Evolutionary conservation across 2,797 vertebrate genomes (phyloP), one percentile per base, ranked within the genome.

Genomic region (Crypturellus tataupa): DNA sequence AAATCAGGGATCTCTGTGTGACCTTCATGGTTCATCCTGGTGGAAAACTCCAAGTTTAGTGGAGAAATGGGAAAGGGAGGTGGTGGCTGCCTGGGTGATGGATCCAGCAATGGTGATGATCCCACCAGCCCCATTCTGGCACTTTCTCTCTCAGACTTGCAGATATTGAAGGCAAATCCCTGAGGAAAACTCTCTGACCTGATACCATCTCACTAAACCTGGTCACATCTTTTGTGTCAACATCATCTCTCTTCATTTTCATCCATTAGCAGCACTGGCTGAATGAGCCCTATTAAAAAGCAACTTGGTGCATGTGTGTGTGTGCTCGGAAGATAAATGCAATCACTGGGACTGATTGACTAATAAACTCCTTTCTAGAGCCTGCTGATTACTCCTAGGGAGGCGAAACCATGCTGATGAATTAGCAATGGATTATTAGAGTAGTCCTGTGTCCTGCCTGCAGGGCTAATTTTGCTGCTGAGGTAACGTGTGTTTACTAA

Each of bases 361-460:
- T 86, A 68, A 94, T 90, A 29, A 93, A 76, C 68, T 80, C 53
- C 64, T 91, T 88, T 78, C 93, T 68, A 93, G 77, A 92, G 73
- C 37, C 70, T 80, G 77, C 92, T 94, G 95, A 95, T 94, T 94
- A 88, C 85, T 93, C 77, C 83, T 87, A 33, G 21, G 56, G 89
- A 91, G 87, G 62, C 6, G 3, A 68, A 65, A 63, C 85, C 67
- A 29, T 27, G 93, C 92, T 82, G 90, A 56, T 77, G 95, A 91
- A 95, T 96, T 89, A 87, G 91, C 93, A 78, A 62, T 82, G 87
- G 86, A 17, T 83, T 89, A 67, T 33, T 44, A 44, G 68, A 85
- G 78, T 6, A 51, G 29, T 31, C 72, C 75, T 63, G 67, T 33
- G 27, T 80, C 92, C 80, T 77, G 68, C 19, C 53, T 90, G 86